Evolutionary conservation across 2,113 vertebrate genomes (phyloP), one percentile per base, ranked within the genome.

Genomic region (Capreolus pygargus): DNA sequence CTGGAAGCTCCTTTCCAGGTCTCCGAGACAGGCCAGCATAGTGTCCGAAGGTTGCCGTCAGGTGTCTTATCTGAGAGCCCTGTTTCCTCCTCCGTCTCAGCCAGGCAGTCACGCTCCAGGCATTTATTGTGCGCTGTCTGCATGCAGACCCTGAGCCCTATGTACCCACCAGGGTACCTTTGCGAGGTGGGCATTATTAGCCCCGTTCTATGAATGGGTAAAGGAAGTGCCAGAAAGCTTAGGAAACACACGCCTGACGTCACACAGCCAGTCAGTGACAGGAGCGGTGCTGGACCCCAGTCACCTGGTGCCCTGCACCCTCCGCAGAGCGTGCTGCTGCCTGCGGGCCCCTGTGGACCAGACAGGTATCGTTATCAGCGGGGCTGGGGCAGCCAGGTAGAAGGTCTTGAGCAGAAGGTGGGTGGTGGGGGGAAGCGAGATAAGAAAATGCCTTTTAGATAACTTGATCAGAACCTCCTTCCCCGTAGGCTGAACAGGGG

Each of bases 401-500:
- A 86, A 57, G 9, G 6, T 0, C 36, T 43, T 21, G 70, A 43
- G 15, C 39, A 82, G 4, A 16, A 0, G 9, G 76, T 88, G 84
- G 89, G 64, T 94, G 79, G 78, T 11, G 0, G 15, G 39, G 83
- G 82, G 30, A 25, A 43, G 39, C 0, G 0, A 91, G 95, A 74
- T 92, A 84, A 92, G 91, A 83, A 60, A 36, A 21, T 13, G 33
- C 61, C 30, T 7, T 58, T 54, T 30, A 79, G 85, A 97, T 97
- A 95, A 74, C 95, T 84, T 94, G 87, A 67, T 87, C 23, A 12
- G 96, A 95, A 93, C 95, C 97, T 78, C 97, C 92, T 86, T 96
- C 97, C 97, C 89, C 30, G 39, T 94, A 98, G 97, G 97, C 98
- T 98, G 97, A 98, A 97, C 96, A 97, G 95, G 96, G 96, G 95